Evolutionary conservation across 1,140 invertebrate genomes (phyloP).

Genomic region (Lamellibrachia luymesi): DNA sequence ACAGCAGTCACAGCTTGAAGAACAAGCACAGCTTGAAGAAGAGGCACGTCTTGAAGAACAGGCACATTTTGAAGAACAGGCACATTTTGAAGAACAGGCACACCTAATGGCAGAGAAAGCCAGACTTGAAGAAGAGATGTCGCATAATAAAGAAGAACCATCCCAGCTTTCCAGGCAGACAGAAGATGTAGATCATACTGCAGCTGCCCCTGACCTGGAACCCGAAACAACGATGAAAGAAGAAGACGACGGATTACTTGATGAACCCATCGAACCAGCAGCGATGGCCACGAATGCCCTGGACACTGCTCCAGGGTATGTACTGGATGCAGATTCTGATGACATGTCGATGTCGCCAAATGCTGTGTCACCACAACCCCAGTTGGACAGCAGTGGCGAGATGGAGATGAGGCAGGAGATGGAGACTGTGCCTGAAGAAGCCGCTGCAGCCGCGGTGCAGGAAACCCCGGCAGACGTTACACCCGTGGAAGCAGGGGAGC

Average conservation of each 20-base stretch:
- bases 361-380: not conserved
- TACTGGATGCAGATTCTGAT: not conserved
- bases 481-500: constrained; percentile 20
- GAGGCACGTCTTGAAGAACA: not conserved
- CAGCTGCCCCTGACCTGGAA: not conserved
- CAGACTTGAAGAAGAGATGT: constrained; percentile 28
- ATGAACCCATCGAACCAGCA: constrained; percentile 17
- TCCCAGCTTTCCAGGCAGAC: not conserved
- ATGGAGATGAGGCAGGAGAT: constrained; percentile 9
- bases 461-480: constrained; percentile 27
- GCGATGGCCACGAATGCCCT: constrained; percentile 9
- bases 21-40: no score
- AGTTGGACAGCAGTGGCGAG: not conserved
- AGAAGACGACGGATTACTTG: not conserved
- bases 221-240: not conserved
- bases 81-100: constrained; percentile 15
- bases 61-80: constrained; percentile 21
- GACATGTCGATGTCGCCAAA: constrained; percentile 10
- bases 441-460: constrained; percentile 28
- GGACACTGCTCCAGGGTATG: not conserved
- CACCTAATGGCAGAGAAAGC: constrained; percentile 18
- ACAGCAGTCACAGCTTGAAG: no score
- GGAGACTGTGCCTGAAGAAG: constrained; percentile 21
- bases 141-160: constrained; percentile 21
- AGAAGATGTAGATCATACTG: not conserved